A percentile compares a stretch with the other conserved stretches of the same genome.
Evolutionary conservation across 1,140 invertebrate genomes (phyloP).

Genomic region (Euura lappo): DNA sequence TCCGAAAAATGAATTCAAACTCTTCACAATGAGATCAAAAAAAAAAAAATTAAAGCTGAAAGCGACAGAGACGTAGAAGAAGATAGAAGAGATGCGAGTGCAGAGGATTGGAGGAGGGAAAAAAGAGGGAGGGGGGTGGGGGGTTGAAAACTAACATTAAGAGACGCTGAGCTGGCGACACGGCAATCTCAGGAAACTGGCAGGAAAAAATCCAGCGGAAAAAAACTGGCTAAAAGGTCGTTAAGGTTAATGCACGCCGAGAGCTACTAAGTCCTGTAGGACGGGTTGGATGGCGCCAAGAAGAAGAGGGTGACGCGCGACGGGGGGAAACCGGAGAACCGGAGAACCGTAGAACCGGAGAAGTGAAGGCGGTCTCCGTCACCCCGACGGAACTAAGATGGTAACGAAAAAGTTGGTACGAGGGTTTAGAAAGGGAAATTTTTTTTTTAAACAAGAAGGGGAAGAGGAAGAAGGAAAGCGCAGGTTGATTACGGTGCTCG

Average conservation of each 20-base stretch:
- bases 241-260: slow-evolving; percentile 53
- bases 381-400: slow-evolving; percentile 10
- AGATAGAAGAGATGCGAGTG: slow-evolving; percentile 11
- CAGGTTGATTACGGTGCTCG: too few species aligned
- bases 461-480: not conserved
- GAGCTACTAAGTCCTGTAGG: slow-evolving; percentile 25
- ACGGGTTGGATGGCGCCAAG: not conserved
- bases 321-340: not conserved
- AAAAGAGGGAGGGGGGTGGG: not conserved
- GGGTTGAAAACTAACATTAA: slow-evolving; percentile 49
- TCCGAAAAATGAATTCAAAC: too few species aligned
- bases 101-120: not conserved
- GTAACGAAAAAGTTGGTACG: too few species aligned
- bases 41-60: too few species aligned
- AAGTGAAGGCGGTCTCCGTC: slow-evolving; percentile 38
- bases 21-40: too few species aligned
- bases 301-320: too few species aligned
- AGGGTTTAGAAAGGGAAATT: not conserved
- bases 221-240: slow-evolving; percentile 50
- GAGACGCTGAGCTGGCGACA: slow-evolving; percentile 51
- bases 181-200: slow-evolving; percentile 47
- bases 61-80: too few species aligned
- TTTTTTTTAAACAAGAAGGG: slow-evolving; percentile 11
- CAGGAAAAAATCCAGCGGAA: slow-evolving; percentile 36
- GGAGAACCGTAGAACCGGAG: slow-evolving; percentile 34